Evolutionary conservation across 2,113 vertebrate species (phyloP).

Genomic region (Illadopsis cleaveri): DNA sequence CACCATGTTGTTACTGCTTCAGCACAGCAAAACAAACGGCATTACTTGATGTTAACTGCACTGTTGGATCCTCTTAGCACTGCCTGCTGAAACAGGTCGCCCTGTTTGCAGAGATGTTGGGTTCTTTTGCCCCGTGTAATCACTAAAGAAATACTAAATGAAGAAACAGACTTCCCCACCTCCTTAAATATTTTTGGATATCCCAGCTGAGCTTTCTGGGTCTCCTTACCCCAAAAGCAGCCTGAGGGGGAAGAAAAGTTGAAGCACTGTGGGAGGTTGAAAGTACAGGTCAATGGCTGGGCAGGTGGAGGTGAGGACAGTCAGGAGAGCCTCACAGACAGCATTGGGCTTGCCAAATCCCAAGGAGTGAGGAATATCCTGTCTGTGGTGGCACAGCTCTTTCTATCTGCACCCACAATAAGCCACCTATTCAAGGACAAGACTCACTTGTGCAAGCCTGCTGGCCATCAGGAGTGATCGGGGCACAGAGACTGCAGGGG

Average conservation of each 20-base stretch:
- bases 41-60: background rate
- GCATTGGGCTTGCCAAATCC: background rate
- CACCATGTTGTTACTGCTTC: background rate
- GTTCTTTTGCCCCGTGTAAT: background rate
- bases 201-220: background rate
- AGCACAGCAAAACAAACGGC: background rate
- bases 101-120: background rate
- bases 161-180: background rate
- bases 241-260: accelerated
- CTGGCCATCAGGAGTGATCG: accelerated
- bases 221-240: background rate
- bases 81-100: background rate
- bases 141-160: background rate
- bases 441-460: background rate
- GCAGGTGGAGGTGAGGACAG: background rate
- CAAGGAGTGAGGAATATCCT: background rate
- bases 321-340: background rate
- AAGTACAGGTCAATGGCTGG: background rate
- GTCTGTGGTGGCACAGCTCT: background rate
- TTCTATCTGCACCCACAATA: background rate
- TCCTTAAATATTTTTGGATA: background rate
- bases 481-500: background rate
- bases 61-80: background rate
- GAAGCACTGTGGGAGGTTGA: accelerated
- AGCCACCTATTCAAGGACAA: background rate